Evolutionary conservation across 1,140 invertebrate genomes (phyloP).

Genomic region (Drosophila simulans): DNA sequence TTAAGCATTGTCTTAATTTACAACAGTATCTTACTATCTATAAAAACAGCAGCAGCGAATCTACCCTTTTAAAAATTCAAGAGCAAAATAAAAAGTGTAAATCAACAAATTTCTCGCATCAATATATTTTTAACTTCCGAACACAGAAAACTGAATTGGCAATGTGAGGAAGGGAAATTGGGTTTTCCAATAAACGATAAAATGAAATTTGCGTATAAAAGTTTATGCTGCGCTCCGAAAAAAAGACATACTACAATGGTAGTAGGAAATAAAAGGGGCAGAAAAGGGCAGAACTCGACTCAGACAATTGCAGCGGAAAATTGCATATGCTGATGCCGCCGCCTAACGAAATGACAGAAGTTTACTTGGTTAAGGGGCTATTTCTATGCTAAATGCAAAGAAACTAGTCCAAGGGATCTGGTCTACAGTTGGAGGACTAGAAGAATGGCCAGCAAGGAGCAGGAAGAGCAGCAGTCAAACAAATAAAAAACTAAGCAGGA

Average conservation of each 20-base stretch:
- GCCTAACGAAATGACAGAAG: constrained; percentile 20
- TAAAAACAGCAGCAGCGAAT: not conserved
- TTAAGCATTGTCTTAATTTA: not conserved
- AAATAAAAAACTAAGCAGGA: constrained; percentile 5
- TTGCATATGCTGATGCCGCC: constrained; percentile 44
- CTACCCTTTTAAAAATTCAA: constrained; percentile 1
- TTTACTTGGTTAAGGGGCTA: constrained; percentile 15
- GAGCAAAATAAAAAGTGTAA: not conserved
- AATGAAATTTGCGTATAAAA: constrained; percentile 49
- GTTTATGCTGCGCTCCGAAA: constrained; percentile 26
- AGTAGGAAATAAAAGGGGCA: constrained; percentile 6
- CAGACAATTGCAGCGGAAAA: constrained; percentile 49
- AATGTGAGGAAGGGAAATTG: constrained; percentile 13
- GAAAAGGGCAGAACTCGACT: constrained; percentile 10
- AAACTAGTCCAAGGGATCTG: constrained; percentile 31
- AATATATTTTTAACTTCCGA: constrained; percentile 34
- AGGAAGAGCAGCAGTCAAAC: constrained; percentile 34
- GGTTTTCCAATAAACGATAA: constrained; percentile 43
- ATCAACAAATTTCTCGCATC: constrained; percentile 6
- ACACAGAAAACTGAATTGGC: constrained; percentile 6
- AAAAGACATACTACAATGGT: constrained; percentile 9
- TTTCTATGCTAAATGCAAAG: constrained; percentile 45
- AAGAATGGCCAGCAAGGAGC: constrained; percentile 26
- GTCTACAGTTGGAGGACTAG: not conserved
- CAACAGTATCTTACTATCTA: too few species aligned